Evolutionary conservation across 1,140 invertebrate species (phyloP), one percentile per base, ranked within the genome.

Genomic region (Pseudomyrmex concolor): DNA sequence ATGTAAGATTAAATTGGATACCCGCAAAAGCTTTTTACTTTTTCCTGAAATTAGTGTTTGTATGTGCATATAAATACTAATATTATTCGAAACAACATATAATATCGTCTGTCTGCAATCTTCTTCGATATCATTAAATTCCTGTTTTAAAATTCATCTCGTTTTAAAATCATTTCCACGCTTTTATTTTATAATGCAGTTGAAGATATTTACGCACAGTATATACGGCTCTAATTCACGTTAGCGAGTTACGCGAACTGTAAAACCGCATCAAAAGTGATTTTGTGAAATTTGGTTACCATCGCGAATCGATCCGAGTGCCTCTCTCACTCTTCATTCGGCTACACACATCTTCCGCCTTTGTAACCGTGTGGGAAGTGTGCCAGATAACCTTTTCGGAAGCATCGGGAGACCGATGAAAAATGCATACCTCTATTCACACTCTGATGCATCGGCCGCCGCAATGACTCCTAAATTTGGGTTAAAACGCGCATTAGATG

Each of bases 341-440:
- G 0, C 66, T 59, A 59, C 59, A 70, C 59, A 71, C 70, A 60
- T 80, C 76, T 80, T 80, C 55, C 64, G 66, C 66, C 67, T 80
- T 80, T 70, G 54, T 70, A 80, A 60, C 34, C 64, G 34, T 48
- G 54, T 45, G 66, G 66, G 66, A 80, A 71, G 55, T 59, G 66
- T 70, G 76, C 76, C 76, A 80, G 66, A 80, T 80, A 80, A 80
- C 66, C 66, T 80, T 80, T 71, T 71, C 55, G 43, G 54, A 80
- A 70, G 76, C 76, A 80, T 80, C 54, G 76, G 55, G 19, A 80
- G 64, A 80, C 45, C 76, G 66, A 70, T 80, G 76, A 80, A 71
- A 80, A 80, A 80, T 80, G 76, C 43, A 78, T 70, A 48, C 64
- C 19, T 34, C 43, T 59, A 48, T 71, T 80, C 76, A 59, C 66